Percentiles rank a stretch among this genome's conserved stretches.
These are phyloP conservation scores for Carapus acus DNA, from an alignment of 2,797 vertebrate species.

Conservation along the genomic window DNA sequence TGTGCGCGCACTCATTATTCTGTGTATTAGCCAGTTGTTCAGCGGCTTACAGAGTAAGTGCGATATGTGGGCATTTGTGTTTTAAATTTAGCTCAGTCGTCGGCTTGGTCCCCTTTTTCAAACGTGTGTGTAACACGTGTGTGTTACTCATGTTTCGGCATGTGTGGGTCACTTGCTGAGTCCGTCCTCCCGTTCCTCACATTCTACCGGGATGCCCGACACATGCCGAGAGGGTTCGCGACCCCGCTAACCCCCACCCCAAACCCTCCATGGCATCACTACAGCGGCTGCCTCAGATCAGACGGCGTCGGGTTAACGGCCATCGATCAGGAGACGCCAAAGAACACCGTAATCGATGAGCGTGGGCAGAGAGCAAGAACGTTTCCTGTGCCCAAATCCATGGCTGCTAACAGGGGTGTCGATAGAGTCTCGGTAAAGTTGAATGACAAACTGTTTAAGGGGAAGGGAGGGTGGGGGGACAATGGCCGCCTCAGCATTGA, in stretches of 20 bases:
- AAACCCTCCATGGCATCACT: too few relatives aligned
- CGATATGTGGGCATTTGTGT: slow-evolving; percentile 31
- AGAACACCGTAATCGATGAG: slow-evolving; percentile 49
- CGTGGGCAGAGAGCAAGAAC: slow-evolving; percentile 25
- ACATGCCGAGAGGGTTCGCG: slow-evolving; percentile 46
- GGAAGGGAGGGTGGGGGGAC: slow-evolving; percentile 31
- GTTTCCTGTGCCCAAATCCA: slow-evolving; percentile 32
- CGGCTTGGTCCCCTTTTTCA: slow-evolving; percentile 24
- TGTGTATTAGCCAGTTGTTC: slow-evolving; percentile 51
- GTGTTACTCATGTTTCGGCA: slow-evolving; percentile 4
- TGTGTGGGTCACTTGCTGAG: slow-evolving; percentile 33
- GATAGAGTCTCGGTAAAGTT: slow-evolving; percentile 49
- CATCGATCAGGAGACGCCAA: slow-evolving; percentile 54
- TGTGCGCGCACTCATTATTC: slow-evolving; percentile 6
- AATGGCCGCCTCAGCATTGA: slow-evolving; percentile 51
- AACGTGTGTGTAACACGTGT: slow-evolving; percentile 7
- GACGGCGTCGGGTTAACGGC: slow-evolving; percentile 38
- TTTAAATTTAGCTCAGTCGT: slow-evolving; percentile 18
- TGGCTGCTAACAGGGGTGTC: slow-evolving; percentile 46
- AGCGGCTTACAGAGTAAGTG: slow-evolving; percentile 38
- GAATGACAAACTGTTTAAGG: slow-evolving; percentile 54
- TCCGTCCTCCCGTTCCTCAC: slow-evolving; percentile 27
- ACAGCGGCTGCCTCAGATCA: slow-evolving; percentile 51
- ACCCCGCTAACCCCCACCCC: too few relatives aligned
- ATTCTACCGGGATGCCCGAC: slow-evolving; percentile 52